phyloP scores from a whole-genome alignment of 2,797 vertebrate genomes.

The Rhinichthys osculus region DNA sequence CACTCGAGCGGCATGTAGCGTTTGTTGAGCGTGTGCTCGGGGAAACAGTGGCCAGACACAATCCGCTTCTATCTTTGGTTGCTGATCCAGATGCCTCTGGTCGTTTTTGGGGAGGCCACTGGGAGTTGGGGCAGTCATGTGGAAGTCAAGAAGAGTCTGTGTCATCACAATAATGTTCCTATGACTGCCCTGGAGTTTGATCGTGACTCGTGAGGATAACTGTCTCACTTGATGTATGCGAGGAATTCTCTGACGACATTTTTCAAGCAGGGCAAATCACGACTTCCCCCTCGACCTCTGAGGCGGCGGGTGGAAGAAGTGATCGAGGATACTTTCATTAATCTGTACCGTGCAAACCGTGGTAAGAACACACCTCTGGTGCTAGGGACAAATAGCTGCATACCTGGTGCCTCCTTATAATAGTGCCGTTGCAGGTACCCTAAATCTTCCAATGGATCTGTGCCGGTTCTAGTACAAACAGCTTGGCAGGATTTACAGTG shows the following conservation, averaged over 20 bases:
- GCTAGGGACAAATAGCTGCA: too few species aligned
- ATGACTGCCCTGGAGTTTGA: not conserved
- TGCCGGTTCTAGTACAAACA: not conserved
- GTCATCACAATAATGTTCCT: not conserved
- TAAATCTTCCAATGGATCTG: not conserved
- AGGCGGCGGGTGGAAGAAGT: too few species aligned
- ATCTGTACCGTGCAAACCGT: not conserved
- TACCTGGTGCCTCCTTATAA: too few species aligned
- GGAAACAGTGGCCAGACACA: rapidly evolving
- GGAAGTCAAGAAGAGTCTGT: not conserved
- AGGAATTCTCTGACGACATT: not conserved
- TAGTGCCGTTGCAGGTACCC: too few species aligned
- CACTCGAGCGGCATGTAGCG: not conserved
- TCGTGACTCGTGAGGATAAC: not conserved
- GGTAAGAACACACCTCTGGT: too few species aligned
- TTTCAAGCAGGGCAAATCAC: not conserved
- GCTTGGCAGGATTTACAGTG: not conserved
- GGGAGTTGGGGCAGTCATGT: not conserved
- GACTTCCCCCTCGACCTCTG: not conserved
- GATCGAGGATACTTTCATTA: not conserved
- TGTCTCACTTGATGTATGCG: not conserved
- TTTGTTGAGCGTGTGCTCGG: not conserved
- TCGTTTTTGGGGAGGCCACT: not conserved
- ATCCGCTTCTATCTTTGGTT: not conserved
- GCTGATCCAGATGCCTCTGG: not conserved